Evolutionary conservation across 2,888 invertebrate genomes (phyloP).

Genomic region (Apoda limacodes): DNA sequence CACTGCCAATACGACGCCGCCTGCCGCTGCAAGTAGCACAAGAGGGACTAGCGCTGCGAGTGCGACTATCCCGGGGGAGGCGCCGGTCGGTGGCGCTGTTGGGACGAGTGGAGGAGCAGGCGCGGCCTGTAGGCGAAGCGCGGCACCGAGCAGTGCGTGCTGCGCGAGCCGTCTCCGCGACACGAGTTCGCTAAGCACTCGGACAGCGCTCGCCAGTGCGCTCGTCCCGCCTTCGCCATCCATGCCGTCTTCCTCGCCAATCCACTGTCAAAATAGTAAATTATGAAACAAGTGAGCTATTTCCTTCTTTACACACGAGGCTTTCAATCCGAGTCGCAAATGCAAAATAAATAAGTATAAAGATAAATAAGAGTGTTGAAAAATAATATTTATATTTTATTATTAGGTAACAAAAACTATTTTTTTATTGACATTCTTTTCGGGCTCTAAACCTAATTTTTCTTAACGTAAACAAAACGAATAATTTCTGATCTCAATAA

Average conservation of each 20-base stretch:
- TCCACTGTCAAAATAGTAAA: slow-evolving; percentile 35
- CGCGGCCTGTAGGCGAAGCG: slow-evolving; percentile 43
- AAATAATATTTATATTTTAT: no score
- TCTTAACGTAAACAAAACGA: no score
- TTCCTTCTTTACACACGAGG: no score
- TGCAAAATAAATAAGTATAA: no score
- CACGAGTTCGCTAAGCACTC: slow-evolving; percentile 48
- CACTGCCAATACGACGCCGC: slow-evolving; percentile 34
- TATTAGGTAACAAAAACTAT: no score
- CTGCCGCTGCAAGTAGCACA: slow-evolving; percentile 32
- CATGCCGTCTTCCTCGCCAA: slow-evolving; percentile 45
- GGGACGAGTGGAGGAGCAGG: slow-evolving; percentile 24
- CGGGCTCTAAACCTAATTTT: no score
- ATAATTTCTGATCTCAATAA: no score
- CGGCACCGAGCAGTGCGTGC: slow-evolving; percentile 51
- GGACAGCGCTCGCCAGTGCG: slow-evolving; percentile 40
- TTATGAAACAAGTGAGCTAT: neutral
- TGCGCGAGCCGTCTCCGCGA: slow-evolving; percentile 46
- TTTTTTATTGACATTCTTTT: no score
- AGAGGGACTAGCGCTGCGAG: slow-evolving; percentile 23
- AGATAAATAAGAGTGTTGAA: no score
- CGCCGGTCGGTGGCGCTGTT: slow-evolving; percentile 75
- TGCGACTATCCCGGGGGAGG: slow-evolving; percentile 60
- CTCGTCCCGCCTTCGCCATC: slow-evolving; percentile 30
- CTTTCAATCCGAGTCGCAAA: no score